Evolutionary conservation across 2,888 invertebrate genomes (phyloP).

Genomic region (Bellardia bayeri): DNA sequence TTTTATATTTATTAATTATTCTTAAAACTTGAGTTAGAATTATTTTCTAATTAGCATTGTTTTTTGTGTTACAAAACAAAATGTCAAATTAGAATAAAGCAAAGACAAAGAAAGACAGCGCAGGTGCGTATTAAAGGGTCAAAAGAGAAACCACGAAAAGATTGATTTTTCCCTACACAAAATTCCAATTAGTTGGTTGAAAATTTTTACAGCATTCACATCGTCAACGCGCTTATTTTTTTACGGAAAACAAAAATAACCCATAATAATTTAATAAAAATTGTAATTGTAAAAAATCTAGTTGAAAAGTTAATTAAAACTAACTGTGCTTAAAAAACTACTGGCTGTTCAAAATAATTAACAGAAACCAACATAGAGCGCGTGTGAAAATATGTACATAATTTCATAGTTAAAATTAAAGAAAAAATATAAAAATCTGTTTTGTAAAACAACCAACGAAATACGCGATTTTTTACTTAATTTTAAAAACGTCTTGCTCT

Average conservation of each 20-base stretch:
- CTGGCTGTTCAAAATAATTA: conserved; percentile 58
- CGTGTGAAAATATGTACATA: conserved; percentile 71
- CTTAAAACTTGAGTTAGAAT: neutral
- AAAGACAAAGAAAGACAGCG: conserved; percentile 46
- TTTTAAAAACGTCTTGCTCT: neutral
- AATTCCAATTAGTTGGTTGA: conserved; percentile 75
- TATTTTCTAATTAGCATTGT: conserved; percentile 61
- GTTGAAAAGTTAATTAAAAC: conserved; percentile 9
- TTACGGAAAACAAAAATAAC: conserved; percentile 51
- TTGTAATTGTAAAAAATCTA: conserved; percentile 43
- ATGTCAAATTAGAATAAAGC: conserved; percentile 62
- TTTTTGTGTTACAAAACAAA: conserved; percentile 63
- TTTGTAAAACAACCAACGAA: conserved; percentile 47
- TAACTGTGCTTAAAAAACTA: conserved; percentile 69
- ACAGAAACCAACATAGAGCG: conserved; percentile 66
- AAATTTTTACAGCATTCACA: conserved; percentile 73
- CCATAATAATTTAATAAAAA: conserved; percentile 41
- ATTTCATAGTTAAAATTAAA: conserved; percentile 48
- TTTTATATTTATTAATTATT: too few species aligned
- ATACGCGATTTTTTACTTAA: conserved; percentile 26
- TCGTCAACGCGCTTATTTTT: conserved; percentile 65
- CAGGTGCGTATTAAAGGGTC: conserved; percentile 69
- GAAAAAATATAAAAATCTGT: conserved; percentile 56
- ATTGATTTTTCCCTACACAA: conserved; percentile 80
- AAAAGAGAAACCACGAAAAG: conserved; percentile 76